Evolutionary conservation across 2,113 vertebrate species (phyloP), one percentile per base, ranked within the genome.

Genomic region (Protobothrops flavoviridis): DNA sequence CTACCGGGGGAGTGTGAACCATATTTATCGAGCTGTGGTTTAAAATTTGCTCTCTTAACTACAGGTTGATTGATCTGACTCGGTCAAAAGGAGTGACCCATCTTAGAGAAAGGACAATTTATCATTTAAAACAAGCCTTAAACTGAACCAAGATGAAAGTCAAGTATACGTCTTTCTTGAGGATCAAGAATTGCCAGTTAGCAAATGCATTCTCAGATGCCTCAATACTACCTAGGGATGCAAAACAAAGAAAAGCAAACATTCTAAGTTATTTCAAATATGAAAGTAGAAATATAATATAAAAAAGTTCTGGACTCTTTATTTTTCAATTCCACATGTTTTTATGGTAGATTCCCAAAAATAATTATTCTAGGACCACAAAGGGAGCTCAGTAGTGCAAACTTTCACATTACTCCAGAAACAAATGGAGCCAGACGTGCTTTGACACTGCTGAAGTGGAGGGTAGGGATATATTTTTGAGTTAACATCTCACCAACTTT

Each of bases 351-450:
- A 95, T 0, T 89, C 81, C 90, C 91, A 64, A 90, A 86, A 87
- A 57, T 87, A 48, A 39, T 9, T 89, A 88, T 91, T 87, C 87
- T 74, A 33, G 15, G 93, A 94, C 81, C 95, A 95, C 7, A 52
- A 94, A 91, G 92, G 20, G 95, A 97, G 93, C 93, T 97, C 96
- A 97, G 96, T 97, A 95, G 92, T 97, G 95, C 97, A 97, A 97
- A 95, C 96, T 95, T 98, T 98, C 98, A 98, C 97, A 98, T 98
- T 97, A 93, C 92, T 95, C 94, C 92, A 93, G 91, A 94, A 95
- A 89, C 91, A 43, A 96, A 57, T 93, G 52, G 92, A 96, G 21
- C 92, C 81, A 61, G 45, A 93, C 50, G 20, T 29, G 43, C 13
- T 93, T 90, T 85, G 61, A 61, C 2, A 39, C 26, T 55, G 20